A percentile compares a stretch with the other conserved stretches of the same genome.
phyloP scores from a whole-genome alignment of 2,113 vertebrate species.

The Pleuronectes platessa region DNA sequence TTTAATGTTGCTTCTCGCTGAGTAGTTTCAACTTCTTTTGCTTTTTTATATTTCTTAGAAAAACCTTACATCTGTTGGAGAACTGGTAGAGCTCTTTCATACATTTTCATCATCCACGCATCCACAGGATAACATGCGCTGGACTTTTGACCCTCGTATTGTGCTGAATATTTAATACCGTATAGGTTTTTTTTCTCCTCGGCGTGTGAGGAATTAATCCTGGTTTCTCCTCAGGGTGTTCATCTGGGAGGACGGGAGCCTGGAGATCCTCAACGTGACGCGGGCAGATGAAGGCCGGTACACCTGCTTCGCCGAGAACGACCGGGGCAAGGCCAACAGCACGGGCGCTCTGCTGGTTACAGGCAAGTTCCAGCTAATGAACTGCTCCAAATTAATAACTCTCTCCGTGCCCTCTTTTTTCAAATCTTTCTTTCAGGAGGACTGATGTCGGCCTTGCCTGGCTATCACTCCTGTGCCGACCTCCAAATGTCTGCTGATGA shows the following conservation, averaged over 20 bases:
- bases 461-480: constrained; percentile 32
- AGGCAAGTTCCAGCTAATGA: constrained; percentile 78
- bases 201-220: constrained; percentile 27
- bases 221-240: constrained; percentile 81
- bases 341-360: constrained; percentile 89
- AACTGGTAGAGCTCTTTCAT: constrained; percentile 32
- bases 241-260: constrained; percentile 94
- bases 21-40: constrained; percentile 15
- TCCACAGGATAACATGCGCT: constrained; percentile 20
- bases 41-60: background rate
- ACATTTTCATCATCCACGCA: constrained; percentile 48
- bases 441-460: constrained; percentile 32
- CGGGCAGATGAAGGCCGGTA: constrained; percentile 90
- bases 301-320: constrained; percentile 95
- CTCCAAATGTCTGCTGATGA: constrained; percentile 56
- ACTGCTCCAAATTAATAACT: background rate
- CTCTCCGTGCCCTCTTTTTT: background rate
- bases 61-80: constrained; percentile 8
- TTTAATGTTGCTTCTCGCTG: constrained; percentile 17
- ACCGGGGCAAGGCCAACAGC: constrained; percentile 93
- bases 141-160: constrained; percentile 55
- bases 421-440: constrained; percentile 3
- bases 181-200: constrained; percentile 7
- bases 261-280: constrained; percentile 95
- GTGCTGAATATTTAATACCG: constrained; percentile 42